phyloP scores from a whole-genome alignment of 2,797 vertebrate species.

The Pygocentrus nattereri region DNA sequence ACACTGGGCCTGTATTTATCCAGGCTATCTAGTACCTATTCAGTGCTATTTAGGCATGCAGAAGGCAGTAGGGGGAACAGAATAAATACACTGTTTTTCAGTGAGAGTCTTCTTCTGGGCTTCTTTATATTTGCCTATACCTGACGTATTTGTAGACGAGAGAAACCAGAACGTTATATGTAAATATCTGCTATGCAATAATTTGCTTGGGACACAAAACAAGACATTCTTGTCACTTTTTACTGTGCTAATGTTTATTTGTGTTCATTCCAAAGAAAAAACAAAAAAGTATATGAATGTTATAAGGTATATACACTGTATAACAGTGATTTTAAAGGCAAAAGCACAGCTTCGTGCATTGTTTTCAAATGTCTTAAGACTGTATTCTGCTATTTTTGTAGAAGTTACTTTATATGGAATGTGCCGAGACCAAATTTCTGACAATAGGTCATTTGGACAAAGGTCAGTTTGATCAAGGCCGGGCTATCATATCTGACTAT shows the following conservation, averaged over 20 bases:
- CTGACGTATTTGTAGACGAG: too few species aligned
- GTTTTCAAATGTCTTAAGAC: neutral
- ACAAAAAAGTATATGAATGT: neutral
- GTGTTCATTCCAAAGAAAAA: too few species aligned
- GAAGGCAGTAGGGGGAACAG: neutral
- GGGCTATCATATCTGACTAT: conserved; percentile 19
- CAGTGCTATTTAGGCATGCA: neutral
- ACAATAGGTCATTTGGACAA: conserved; percentile 34
- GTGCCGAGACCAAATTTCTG: conserved; percentile 18
- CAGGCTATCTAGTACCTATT: neutral
- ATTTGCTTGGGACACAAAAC: too few species aligned
- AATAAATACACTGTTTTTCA: too few species aligned
- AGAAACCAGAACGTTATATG: too few species aligned
- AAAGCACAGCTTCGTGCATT: neutral
- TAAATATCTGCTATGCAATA: too few species aligned
- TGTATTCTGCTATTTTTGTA: conserved; percentile 32
- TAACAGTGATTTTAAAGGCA: neutral
- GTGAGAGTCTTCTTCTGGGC: too few species aligned
- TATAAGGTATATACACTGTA: neutral
- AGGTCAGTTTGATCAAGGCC: conserved; percentile 37
- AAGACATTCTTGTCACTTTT: too few species aligned
- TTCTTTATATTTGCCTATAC: too few species aligned
- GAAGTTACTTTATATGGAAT: conserved; percentile 34
- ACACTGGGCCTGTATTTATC: neutral
- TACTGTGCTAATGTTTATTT: too few species aligned